Evolutionary conservation across 2,113 vertebrate species (phyloP), one percentile per base, ranked within the genome.

Genomic region (Podarcis cretensis): DNA sequence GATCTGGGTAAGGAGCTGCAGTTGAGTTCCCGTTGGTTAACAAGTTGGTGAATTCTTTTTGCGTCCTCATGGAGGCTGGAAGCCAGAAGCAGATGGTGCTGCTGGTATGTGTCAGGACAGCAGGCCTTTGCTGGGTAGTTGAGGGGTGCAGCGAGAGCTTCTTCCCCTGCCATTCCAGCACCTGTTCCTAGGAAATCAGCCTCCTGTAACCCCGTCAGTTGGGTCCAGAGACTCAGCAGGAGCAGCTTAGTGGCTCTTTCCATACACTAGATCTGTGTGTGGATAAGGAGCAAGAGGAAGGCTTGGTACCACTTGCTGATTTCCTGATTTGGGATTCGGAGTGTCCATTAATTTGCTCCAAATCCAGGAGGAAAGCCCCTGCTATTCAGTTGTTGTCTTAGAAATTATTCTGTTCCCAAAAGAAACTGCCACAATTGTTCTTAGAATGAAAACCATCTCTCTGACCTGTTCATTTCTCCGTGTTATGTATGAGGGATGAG

Each of bases 111-210:
- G 81, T 30, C 81, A 35, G 81, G 73, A 32, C 43, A 83, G 21
- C 20, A n/a, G 81, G 23, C 59, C 18, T 43, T 37, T 88, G 81
- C 87, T 57, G 83, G 59, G 40, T 32, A 83, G 73, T 66, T 7
- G 57, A 40, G 81, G 68, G 59, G 57, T 83, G 82, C 59, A 54
- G 32, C 37, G 81, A 88, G 59, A 69, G 37, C 18, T 12, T 74
- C 71, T 88, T 83, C 87, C 54, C 37, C 85, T 87, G 71, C 80
- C 87, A 83, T 20, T 76, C 35, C 71, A 88, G 69, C 87, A 88
- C 87, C 87, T 88, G 87, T 88, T 88, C 59, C 74, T 73, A 83
- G 87, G 87, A 83, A 88, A 83, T 75, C 63, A 25, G 21, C 87
- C 74, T 88, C 81, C 40, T 81, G 79, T 63, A 63, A 75, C 43